These are phyloP conservation scores for Pseudonaja textilis DNA, from an alignment of 2,113 vertebrate genomes.

Conservation along the genomic window DNA sequence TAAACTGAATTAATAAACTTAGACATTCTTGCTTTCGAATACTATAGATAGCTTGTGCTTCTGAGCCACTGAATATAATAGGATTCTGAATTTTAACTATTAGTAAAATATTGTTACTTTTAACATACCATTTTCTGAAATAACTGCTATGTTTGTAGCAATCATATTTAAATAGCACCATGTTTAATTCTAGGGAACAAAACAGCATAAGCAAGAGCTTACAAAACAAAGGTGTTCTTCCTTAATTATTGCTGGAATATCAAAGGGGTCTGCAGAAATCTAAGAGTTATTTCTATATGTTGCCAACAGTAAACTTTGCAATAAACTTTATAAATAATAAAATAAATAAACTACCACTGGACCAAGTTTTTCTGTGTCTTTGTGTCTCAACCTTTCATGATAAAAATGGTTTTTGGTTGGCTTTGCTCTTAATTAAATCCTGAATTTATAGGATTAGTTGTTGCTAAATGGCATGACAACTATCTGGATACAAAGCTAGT, in stretches of 20 bases:
- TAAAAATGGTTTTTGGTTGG: neutral
- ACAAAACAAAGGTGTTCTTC: constrained; percentile 33
- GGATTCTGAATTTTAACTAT: constrained; percentile 29
- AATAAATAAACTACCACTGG: constrained; percentile 37
- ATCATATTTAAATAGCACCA: constrained; percentile 32
- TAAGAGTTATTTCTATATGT: constrained; percentile 58
- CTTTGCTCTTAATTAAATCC: neutral
- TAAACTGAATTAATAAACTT: neutral
- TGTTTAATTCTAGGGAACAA: constrained; percentile 37
- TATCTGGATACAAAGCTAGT: neutral
- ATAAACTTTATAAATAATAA: constrained; percentile 62
- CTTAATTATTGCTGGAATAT: constrained; percentile 47
- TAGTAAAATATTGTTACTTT: constrained; percentile 43
- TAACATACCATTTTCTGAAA: constrained; percentile 26
- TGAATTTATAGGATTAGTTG: neutral
- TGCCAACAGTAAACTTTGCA: constrained; percentile 64
- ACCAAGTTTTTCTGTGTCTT: constrained; percentile 12
- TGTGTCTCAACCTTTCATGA: neutral
- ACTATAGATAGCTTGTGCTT: constrained; percentile 44
- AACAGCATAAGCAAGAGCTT: constrained; percentile 40
- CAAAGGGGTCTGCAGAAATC: constrained; percentile 23
- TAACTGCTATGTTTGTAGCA: constrained; percentile 36
- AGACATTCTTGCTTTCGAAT: constrained; percentile 39
- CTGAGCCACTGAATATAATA: constrained; percentile 19
- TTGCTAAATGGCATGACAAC: neutral